Evolutionary conservation across 2,888 invertebrate species (phyloP).

Genomic region (Venusia cambrica): DNA sequence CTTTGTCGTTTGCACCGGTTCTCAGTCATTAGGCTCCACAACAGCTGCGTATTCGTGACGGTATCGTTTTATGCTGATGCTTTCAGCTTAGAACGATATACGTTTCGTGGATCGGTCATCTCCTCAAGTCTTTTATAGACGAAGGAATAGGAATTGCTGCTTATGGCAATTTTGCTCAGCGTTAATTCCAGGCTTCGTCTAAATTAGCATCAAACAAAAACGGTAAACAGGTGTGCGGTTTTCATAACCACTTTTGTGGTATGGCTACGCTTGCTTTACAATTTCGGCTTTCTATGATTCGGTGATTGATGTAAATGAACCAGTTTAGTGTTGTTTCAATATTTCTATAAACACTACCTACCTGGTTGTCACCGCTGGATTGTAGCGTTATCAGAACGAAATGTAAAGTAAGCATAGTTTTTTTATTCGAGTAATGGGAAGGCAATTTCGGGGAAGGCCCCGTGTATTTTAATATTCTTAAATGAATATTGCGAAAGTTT

Average conservation of each 20-base stretch:
- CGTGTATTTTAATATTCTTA: slow-evolving; percentile 7
- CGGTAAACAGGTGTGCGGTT: too few relatives aligned
- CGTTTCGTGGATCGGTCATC: slow-evolving; percentile 1
- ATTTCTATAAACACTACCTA: too few relatives aligned
- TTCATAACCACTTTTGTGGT: too few relatives aligned
- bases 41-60: slow-evolving; percentile 3
- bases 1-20: slow-evolving; percentile 2
- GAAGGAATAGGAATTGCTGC: neutral
- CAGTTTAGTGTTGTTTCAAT: neutral
- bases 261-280: too few relatives aligned
- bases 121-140: neutral
- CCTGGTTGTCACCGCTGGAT: neutral
- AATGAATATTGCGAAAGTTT: neutral
- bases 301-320: slow-evolving; percentile 11
- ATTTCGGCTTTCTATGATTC: too few relatives aligned
- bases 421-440: slow-evolving; percentile 17
- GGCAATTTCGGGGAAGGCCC: slow-evolving; percentile 20
- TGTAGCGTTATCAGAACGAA: slow-evolving; percentile 3
- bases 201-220: neutral
- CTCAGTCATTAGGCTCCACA: neutral
- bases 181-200: neutral
- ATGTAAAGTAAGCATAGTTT: slow-evolving; percentile 9
- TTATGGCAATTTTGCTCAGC: neutral
- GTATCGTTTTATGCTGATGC: too few relatives aligned
- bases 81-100: too few relatives aligned